Evolutionary conservation across 1,140 invertebrate species (phyloP).

Genomic region (Zaprionus taronus): DNA sequence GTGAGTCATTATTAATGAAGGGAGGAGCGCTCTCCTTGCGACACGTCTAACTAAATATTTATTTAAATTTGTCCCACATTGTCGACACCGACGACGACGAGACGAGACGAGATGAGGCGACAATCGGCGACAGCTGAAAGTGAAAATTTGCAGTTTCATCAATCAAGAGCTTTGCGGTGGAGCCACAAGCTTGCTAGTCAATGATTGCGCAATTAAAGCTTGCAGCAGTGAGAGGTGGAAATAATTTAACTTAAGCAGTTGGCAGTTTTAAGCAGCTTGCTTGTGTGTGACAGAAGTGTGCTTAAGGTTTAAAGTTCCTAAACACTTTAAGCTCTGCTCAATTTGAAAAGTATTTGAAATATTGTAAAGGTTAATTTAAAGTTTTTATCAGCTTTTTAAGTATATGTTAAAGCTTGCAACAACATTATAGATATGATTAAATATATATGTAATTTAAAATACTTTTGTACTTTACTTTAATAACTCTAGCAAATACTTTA

Average conservation of each 20-base stretch:
- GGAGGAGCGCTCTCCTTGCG: neutral
- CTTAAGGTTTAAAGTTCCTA: too few species aligned
- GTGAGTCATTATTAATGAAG: conserved; percentile 30
- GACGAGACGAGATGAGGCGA: neutral
- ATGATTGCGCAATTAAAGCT: conserved; percentile 2
- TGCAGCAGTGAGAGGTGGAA: neutral
- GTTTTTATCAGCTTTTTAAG: neutral
- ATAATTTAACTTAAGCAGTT: neutral
- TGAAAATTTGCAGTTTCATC: conserved; percentile 7
- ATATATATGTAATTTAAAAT: too few species aligned
- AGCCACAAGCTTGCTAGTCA: neutral
- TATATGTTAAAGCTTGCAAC: too few species aligned
- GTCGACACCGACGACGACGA: neutral
- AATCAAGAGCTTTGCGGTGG: conserved; percentile 1
- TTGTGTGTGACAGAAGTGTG: neutral
- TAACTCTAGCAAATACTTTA: too few species aligned
- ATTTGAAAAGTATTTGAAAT: neutral
- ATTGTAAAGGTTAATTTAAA: neutral
- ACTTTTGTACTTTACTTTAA: too few species aligned
- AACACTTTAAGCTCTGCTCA: neutral
- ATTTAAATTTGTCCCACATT: conserved; percentile 23
- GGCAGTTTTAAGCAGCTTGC: neutral
- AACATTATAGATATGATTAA: too few species aligned
- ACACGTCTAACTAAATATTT: conserved; percentile 20
- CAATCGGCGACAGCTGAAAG: conserved; percentile 1